A percentile compares a stretch with the other conserved stretches of the same genome.
phyloP scores from a whole-genome alignment of 2,888 invertebrate genomes.

The Axea sp. region DNA sequence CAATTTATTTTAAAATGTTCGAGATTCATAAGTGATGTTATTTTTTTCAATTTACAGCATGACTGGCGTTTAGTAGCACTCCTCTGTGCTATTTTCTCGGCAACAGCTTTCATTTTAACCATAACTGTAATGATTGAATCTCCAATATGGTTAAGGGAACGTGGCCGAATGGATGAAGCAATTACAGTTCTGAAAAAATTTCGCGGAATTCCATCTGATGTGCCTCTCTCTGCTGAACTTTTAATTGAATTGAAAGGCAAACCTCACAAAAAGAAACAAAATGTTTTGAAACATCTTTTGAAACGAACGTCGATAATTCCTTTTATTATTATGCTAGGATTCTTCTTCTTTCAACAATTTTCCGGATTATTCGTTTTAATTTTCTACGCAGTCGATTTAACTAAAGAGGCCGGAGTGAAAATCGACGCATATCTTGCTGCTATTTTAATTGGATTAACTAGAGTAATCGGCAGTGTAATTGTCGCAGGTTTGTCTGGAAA shows the following conservation, averaged over 20 bases:
- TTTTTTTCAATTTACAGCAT: constrained; percentile 74
- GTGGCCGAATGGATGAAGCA: constrained; percentile 80
- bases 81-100: constrained; percentile 79
- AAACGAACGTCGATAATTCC: constrained; percentile 80
- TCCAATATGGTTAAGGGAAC: constrained; percentile 81
- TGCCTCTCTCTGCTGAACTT: constrained; percentile 62
- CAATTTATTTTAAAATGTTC: no score
- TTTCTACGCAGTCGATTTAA: constrained; percentile 82
- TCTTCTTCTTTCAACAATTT: constrained; percentile 83
- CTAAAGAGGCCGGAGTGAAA: constrained; percentile 79
- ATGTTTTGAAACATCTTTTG: constrained; percentile 70
- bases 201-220: constrained; percentile 74
- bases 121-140: constrained; percentile 81
- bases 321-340: constrained; percentile 79
- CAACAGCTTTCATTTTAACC: constrained; percentile 77
- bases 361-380: constrained; percentile 82
- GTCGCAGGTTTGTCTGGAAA: constrained; percentile 80
- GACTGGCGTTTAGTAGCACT: constrained; percentile 79
- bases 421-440: constrained; percentile 80
- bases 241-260: constrained; percentile 66
- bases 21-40: no score
- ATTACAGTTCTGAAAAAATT: constrained; percentile 77
- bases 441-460: constrained; percentile 80
- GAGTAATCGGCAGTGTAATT: constrained; percentile 79
- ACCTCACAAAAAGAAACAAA: constrained; percentile 67